phyloP scores from a whole-genome alignment of 1,140 invertebrate genomes.

The Phortica variegata region DNA sequence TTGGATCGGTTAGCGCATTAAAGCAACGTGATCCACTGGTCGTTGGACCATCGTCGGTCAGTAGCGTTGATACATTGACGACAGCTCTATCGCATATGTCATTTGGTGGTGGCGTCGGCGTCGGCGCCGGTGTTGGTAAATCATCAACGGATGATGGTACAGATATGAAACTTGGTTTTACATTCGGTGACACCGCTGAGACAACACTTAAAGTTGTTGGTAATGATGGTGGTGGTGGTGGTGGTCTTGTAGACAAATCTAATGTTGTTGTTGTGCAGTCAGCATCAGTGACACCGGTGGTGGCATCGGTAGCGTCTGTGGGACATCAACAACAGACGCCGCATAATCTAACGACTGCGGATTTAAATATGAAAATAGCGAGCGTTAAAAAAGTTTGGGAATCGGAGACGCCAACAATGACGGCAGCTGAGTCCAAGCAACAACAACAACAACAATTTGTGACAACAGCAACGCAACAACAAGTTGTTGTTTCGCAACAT shows the following conservation, averaged over 20 bases:
- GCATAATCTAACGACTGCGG: conserved; percentile 70
- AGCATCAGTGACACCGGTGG: conserved; percentile 36
- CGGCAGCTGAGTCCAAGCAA: conserved; percentile 58
- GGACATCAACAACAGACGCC: conserved; percentile 49
- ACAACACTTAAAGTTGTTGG: conserved; percentile 30
- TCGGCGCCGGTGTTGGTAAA: conserved; percentile 36
- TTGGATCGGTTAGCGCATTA: too few species aligned
- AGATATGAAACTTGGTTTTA: conserved; percentile 88
- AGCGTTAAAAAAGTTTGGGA: conserved; percentile 93
- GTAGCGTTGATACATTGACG: conserved; percentile 44
- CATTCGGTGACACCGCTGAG: conserved; percentile 62
- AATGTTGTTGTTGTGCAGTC: conserved; percentile 11
- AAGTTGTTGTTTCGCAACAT: conserved; percentile 11
- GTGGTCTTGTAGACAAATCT: conserved; percentile 21
- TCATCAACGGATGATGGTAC: conserved; percentile 69
- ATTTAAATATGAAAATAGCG: conserved; percentile 90
- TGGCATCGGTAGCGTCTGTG: conserved; percentile 30
- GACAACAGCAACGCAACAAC: conserved; percentile 20
- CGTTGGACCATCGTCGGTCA: conserved; percentile 12
- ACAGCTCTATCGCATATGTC: conserved; percentile 60
- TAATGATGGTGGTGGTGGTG: too few species aligned
- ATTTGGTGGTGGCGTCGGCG: conserved; percentile 38
- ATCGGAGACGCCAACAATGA: conserved; percentile 60
- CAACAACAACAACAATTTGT: conserved; percentile 56
- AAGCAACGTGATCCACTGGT: conserved; percentile 8